Base-by-base conservation (phyloP, 2,888 invertebrate genomes). In the Cryptophagus acutangulus region DNA sequence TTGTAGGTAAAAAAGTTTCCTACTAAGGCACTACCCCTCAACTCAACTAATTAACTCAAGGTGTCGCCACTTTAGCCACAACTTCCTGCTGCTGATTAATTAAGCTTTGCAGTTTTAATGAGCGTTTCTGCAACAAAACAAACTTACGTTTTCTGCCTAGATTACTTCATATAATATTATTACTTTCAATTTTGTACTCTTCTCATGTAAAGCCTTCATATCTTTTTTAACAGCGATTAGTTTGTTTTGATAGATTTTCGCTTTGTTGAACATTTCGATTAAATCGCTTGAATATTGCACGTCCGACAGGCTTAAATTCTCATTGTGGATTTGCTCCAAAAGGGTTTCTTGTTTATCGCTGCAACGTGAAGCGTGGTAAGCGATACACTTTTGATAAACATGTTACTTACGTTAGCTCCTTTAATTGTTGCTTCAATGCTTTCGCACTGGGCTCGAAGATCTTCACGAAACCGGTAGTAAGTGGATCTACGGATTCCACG, bases 171-270 rank as follows among this genome's bases (percentile, higher is more conserved):
- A n/a, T n/a, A n/a, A 20, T n/a, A 20, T 20, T n/a, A 6, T 20
- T 15, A 31, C 31, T 16, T 31, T 31, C n/a, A 31, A n/a, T 31
- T 31, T 31, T 6, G 31, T 31, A 31, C 31, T 31, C 16, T 31
- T 31, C 3, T 31, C 31, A 31, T 31, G 31, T 3, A 31, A 3
- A 3, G 9, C 8, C 16, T 31, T 31, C n/a, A 31, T 31, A n/a
- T 31, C 31, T 31, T 31, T 31, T n/a, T 31, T 31, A 3, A 31
- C 16, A 31, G 13, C 16, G n/a, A 31, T n/a, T 31, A 31, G 14
- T 31, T 31, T 31, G 16, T 16, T 31, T 31, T 31, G 31, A 16
- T 31, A 31, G 9, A 31, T n/a, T 13, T 31, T 31, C 14, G 16
- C 12, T 31, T 31, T 31, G 31, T 31, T 31, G 3, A 15, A 3